Base-by-base conservation (phyloP, 1,140 invertebrate genomes). In the Cotesia glomerata region DNA sequence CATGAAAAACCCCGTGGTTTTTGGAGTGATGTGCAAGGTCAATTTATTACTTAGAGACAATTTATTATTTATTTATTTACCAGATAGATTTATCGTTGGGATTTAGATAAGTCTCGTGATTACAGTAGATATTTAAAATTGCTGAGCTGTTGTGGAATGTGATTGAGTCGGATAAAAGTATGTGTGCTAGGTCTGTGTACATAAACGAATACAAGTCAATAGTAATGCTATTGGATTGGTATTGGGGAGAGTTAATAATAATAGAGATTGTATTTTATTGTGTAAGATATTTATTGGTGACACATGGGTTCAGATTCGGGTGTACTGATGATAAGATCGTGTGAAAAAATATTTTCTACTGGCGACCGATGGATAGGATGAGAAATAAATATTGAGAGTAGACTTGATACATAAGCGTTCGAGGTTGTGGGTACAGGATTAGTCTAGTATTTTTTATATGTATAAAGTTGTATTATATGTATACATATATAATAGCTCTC, bases 321-420 rank as follows among this genome's bases (percentile, higher is more conserved):
- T 45, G 18, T 13, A 35, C 8, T 8, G 59, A 26, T 18, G 35
- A 34, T 67, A 67, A n/a, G 49, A 67, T 34, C 65, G 65, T 67
- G 65, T 52, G 65, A 67, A 67, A 67, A 18, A 52, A 67, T 54
- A 45, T 45, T 45, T 45, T 45, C 39, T 45, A 45, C 39, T 11
- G 39, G 7, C 49, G 56, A 16, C 39, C 39, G 39, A 2, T 49
- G 56, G 56, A 54, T 13, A 54, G 9, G 18, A 26, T 18, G 4
- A 56, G 34, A 52, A 36, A 45, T 9, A 35, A 64, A 64, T 65
- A 71, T 63, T 26, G 69, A 52, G 49, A 64, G 62, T 36, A 36
- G 59, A 51, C 35, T 64, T 71, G 1, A 26, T 26, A 26, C 26
- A 26, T 26, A 26, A 26, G 26, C 26, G 26, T 26, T 3, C 26